These are phyloP conservation scores for Steinernema feltiae DNA, from an alignment of 1,140 invertebrate genomes.

Conservation along the genomic window DNA sequence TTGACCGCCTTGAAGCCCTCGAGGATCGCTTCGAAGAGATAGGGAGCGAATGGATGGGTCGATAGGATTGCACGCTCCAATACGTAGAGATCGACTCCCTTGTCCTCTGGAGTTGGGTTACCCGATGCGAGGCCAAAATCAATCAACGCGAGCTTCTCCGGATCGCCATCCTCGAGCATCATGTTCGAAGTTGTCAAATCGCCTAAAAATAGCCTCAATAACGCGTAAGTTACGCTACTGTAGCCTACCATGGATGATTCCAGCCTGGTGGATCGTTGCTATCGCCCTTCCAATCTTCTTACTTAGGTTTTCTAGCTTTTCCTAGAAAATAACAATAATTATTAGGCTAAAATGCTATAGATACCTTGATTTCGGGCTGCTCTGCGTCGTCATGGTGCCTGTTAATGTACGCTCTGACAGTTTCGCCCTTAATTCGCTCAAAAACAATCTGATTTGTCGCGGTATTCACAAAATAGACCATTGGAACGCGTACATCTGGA, in stretches of 20 bases:
- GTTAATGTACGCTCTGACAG: slow-evolving; percentile 69
- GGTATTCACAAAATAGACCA: slow-evolving; percentile 74
- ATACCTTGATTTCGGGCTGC: slow-evolving; percentile 31
- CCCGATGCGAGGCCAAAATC: slow-evolving; percentile 47
- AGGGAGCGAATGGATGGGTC: slow-evolving; percentile 74
- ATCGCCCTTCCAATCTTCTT: slow-evolving; percentile 69
- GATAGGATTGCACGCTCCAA: slow-evolving; percentile 84
- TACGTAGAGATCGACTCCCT: slow-evolving; percentile 94
- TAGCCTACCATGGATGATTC: slow-evolving; percentile 75
- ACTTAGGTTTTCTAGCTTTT: slow-evolving; percentile 61
- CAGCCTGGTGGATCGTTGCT: slow-evolving; percentile 73
- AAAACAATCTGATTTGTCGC: slow-evolving; percentile 73
- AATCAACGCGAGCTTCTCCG: slow-evolving; percentile 32
- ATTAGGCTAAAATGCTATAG: slow-evolving; percentile 24
- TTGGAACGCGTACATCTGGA: slow-evolving; percentile 71
- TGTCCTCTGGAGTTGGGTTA: slow-evolving; percentile 69
- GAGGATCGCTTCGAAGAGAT: slow-evolving; percentile 72
- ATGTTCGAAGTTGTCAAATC: slow-evolving; percentile 97
- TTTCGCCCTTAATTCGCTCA: slow-evolving; percentile 71
- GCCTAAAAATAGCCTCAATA: slow-evolving; percentile 58
- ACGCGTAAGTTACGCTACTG: too few species aligned
- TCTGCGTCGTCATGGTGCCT: slow-evolving; percentile 63
- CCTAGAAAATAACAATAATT: slow-evolving; percentile 38
- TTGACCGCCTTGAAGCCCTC: slow-evolving; percentile 65
- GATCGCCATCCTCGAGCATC: slow-evolving; percentile 46